These are phyloP conservation scores for Colossoma macropomum DNA, from an alignment of 2,113 vertebrate species.

Conservation along the genomic window DNA sequence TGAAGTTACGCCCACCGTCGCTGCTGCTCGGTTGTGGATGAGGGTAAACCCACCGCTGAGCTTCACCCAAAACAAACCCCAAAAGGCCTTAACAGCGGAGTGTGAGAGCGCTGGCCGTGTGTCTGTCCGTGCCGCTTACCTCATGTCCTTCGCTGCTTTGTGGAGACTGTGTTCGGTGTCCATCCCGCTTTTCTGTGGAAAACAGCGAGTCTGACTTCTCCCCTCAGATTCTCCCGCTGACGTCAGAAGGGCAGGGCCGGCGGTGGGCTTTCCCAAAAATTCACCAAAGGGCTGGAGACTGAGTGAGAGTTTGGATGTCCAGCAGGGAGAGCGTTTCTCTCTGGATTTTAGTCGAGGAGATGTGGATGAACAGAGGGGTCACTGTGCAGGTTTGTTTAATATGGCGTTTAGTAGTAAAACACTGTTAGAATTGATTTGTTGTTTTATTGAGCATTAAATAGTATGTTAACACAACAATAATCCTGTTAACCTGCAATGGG, in stretches of 20 bases:
- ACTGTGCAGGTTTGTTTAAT: too few species aligned
- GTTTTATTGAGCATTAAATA: too few species aligned
- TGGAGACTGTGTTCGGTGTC: background rate
- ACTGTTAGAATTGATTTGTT: too few species aligned
- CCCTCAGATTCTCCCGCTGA: conserved; percentile 9
- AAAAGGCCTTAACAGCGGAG: background rate
- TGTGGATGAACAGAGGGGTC: background rate
- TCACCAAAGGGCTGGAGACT: background rate
- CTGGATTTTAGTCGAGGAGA: background rate
- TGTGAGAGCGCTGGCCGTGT: background rate
- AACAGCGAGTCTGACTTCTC: background rate
- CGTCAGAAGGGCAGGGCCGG: conserved; percentile 47
- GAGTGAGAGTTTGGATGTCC: background rate
- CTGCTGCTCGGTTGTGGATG: background rate
- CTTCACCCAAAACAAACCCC: background rate
- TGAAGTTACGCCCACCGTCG: too few species aligned
- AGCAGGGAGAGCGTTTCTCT: background rate
- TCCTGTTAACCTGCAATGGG: too few species aligned
- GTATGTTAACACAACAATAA: too few species aligned
- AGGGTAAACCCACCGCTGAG: background rate
- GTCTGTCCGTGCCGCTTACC: background rate
- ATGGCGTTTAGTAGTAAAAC: too few species aligned
- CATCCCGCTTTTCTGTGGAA: background rate
- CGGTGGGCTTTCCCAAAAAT: background rate
- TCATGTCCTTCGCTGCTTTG: conserved; percentile 4